Evolutionary conservation across 2,888 invertebrate species (phyloP).

Genomic region (Pachydiplax longipennis): DNA sequence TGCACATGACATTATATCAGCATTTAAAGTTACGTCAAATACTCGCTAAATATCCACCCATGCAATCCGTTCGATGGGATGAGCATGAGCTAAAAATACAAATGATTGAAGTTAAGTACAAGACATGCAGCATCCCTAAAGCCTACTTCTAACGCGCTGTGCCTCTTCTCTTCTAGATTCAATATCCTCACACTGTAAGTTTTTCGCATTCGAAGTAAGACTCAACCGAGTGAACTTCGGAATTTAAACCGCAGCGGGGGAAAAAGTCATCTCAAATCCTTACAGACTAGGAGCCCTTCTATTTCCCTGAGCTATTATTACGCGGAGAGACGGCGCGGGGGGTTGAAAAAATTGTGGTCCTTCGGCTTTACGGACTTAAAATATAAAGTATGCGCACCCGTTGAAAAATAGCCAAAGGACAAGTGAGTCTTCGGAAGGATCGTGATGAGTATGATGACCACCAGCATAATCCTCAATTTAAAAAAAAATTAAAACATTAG

Average conservation of each 20-base stretch:
- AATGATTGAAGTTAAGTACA: neutral
- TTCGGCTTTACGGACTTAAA: slow-evolving; percentile 20
- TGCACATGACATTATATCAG: too few species aligned
- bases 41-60: neutral
- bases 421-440: neutral
- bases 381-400: slow-evolving; percentile 40
- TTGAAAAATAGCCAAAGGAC: slow-evolving; percentile 30
- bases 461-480: too few species aligned
- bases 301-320: slow-evolving; percentile 36
- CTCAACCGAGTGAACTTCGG: neutral
- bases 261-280: slow-evolving; percentile 32
- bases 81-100: neutral
- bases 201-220: neutral
- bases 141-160: neutral
- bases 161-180: neutral
- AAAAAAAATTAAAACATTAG: too few species aligned
- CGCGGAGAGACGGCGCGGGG: slow-evolving; percentile 33
- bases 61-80: neutral
- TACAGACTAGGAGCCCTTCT: slow-evolving; percentile 14
- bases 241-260: slow-evolving; percentile 5
- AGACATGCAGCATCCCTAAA: neutral
- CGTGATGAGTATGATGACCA: neutral
- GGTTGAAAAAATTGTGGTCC: slow-evolving; percentile 23
- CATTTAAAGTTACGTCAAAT: neutral
- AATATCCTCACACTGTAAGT: neutral